These are phyloP conservation scores for Catharus ustulatus DNA, from an alignment of 2,797 vertebrate genomes.

Conservation along the genomic window DNA sequence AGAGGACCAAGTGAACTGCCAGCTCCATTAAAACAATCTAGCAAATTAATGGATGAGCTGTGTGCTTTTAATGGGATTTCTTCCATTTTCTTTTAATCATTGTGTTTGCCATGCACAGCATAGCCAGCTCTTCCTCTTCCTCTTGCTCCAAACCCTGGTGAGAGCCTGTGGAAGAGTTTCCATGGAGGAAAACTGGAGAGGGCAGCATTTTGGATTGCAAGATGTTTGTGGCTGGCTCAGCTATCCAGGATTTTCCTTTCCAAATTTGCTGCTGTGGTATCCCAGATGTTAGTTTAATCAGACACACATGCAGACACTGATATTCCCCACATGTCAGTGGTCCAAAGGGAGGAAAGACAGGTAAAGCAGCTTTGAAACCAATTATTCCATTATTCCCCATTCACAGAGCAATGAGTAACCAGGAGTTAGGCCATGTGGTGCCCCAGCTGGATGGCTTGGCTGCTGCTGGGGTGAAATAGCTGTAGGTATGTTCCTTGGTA, in stretches of 20 bases:
- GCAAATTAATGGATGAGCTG: background rate
- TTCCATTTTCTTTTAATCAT: background rate
- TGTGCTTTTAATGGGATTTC: background rate
- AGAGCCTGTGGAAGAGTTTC: background rate
- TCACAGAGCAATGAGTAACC: background rate
- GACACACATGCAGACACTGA: background rate
- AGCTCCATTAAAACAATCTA: background rate
- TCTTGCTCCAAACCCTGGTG: background rate
- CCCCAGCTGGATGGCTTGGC: background rate
- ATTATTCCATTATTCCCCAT: background rate
- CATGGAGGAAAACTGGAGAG: background rate
- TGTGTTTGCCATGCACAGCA: background rate
- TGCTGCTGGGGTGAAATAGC: background rate
- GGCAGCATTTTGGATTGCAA: background rate
- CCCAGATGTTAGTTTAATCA: background rate
- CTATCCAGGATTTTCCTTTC: background rate
- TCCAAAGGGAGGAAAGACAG: background rate
- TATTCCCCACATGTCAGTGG: accelerated
- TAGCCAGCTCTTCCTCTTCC: background rate
- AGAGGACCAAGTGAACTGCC: background rate
- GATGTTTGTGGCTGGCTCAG: background rate
- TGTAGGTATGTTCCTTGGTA: background rate
- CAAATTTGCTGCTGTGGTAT: background rate
- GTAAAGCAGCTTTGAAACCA: background rate
- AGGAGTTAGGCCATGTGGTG: background rate